Base-by-base conservation (phyloP, 92 coral and sea anemone species). In the Pocillopora grandis region DNA sequence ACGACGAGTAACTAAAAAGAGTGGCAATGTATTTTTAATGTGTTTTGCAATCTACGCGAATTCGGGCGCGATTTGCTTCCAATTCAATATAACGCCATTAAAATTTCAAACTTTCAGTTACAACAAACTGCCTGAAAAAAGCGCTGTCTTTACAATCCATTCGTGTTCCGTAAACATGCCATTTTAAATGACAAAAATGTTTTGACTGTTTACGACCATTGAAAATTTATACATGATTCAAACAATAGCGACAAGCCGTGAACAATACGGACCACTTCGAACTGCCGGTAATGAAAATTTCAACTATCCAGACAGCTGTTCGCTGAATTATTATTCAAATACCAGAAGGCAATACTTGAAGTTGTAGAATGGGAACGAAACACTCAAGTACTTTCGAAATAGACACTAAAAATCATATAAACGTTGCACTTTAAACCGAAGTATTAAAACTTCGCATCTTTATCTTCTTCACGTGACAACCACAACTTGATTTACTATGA, bases 141-240 rank as follows among this genome's bases (percentile, higher is more conserved):
- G 23, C 65, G 13, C 48, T 76, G 62, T 18, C 36, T 62, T 72
- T 23, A 23, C 9, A 20, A 1, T 11, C 37, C 14, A n/a, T 72
- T 70, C 72, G 72, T 73, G 56, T 74, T 72, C 86, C 63, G 73
- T 49, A 83, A 74, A 83, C 80, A 74, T 72, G 79, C 72, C 79
- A 62, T 75, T 72, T 42, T 12, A 48, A 33, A 72, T 16, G 31
- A 62, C 80, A 62, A 62, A 57, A 83, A 75, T 73, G 79, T 74
- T 75, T 72, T 74, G 86, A 74, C 73, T 83, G 86, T 83, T 60
- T 62, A 83, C 31, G 65, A 18, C 35, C n/a, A 27, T 21, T 4
- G 63, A 64, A 61, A 83, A 75, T 60, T 80, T 71, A 60, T 70
- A 69, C 71, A 71, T 52, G 60, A 61, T 21, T 57, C 37, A 56